Percentiles rank a stretch among this genome's conserved stretches.
phyloP scores from a whole-genome alignment of 2,888 invertebrate species.

The Drosophila koepferae region DNA sequence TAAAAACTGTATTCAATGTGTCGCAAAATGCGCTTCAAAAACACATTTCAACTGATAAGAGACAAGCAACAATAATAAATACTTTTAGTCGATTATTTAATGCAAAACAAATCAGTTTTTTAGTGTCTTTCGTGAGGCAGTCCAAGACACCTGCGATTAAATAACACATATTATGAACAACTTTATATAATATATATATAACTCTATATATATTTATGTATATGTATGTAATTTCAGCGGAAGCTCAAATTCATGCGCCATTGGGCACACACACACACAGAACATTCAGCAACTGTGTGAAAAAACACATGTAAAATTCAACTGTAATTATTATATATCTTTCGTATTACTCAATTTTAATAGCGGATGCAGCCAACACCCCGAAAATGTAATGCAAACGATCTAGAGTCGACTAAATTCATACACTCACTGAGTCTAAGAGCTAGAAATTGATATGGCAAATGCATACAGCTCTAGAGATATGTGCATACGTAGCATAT shows the following conservation, averaged over 20 bases:
- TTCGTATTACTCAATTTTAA: slow-evolving; percentile 22
- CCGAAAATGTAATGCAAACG: slow-evolving; percentile 17
- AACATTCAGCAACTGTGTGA: not conserved
- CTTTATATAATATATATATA: not conserved
- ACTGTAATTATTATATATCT: slow-evolving; percentile 7
- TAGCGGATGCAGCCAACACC: slow-evolving; percentile 46
- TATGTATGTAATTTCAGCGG: slow-evolving; percentile 11
- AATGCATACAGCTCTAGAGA: not conserved
- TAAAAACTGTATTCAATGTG: slow-evolving; percentile 56
- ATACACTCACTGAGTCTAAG: not conserved
- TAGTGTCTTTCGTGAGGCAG: not conserved
- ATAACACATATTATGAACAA: not conserved
- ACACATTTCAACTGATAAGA: slow-evolving; percentile 43
- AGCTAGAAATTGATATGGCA: too few species aligned
- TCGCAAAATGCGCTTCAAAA: slow-evolving; percentile 56
- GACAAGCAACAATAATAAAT: slow-evolving; percentile 29
- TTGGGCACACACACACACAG: slow-evolving; percentile 14
- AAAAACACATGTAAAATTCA: slow-evolving; percentile 18
- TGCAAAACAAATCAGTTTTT: slow-evolving; percentile 30
- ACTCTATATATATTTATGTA: not conserved
- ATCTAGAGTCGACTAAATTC: not conserved
- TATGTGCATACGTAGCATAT: not conserved
- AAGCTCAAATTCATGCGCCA: slow-evolving; percentile 34
- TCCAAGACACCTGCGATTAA: slow-evolving; percentile 11
- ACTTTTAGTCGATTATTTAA: slow-evolving; percentile 39